A percentile compares a stretch with the other conserved stretches of the same genome.
Conservation (phyloP, 2,888 invertebrate species). For the Ornithoptera priamus region DNA sequence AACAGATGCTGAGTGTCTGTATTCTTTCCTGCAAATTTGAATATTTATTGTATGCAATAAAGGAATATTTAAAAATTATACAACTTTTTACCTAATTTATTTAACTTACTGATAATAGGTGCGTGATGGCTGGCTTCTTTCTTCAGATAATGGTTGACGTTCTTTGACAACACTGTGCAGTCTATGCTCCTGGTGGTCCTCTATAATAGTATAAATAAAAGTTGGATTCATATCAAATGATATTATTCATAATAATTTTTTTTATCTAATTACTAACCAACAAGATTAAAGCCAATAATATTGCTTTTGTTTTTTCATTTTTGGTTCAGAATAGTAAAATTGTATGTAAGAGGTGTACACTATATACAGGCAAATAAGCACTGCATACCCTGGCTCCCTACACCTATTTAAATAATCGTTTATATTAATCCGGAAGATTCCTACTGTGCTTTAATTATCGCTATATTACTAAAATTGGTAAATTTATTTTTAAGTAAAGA, state of each 20-base stretch:
- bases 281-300: too few relatives aligned
- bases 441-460: too few relatives aligned
- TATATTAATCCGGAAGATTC: too few relatives aligned
- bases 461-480: too few relatives aligned
- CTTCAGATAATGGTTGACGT: constrained; percentile 58
- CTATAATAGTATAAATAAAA: constrained; percentile 25
- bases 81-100: background rate
- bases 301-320: too few relatives aligned
- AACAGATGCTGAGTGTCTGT: constrained; percentile 52
- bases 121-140: constrained; percentile 56
- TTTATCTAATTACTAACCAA: too few relatives aligned
- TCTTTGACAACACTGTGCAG: constrained; percentile 72
- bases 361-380: too few relatives aligned
- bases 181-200: constrained; percentile 49
- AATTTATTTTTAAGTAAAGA: too few relatives aligned
- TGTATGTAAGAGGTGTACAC: too few relatives aligned
- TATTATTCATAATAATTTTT: background rate
- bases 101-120: constrained; percentile 72
- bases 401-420: too few relatives aligned
- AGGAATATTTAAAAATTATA: background rate
- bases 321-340: too few relatives aligned
- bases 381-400: too few relatives aligned
- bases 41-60: background rate
- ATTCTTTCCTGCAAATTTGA: constrained; percentile 57
- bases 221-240: background rate